Conservation (phyloP, 1,140 invertebrate species). For the Tetragnatha versicolor region DNA sequence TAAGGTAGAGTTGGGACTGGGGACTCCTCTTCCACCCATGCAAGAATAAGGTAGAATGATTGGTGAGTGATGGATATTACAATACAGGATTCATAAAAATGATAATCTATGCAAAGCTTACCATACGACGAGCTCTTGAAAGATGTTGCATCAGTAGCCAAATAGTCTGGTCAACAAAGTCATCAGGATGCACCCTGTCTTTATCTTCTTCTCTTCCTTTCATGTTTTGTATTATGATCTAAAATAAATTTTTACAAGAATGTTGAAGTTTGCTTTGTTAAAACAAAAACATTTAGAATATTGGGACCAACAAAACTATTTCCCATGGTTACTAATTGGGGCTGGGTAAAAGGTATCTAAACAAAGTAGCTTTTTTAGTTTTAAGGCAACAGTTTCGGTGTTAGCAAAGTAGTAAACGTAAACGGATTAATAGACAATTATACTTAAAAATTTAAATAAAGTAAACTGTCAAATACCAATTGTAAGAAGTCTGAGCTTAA, state of each 20-base stretch:
- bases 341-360: neutral
- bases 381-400: neutral
- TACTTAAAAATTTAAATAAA: no score
- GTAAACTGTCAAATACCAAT: no score
- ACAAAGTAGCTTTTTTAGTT: neutral
- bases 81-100: neutral
- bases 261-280: neutral
- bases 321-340: neutral
- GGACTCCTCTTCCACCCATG: no score
- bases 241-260: conserved; percentile 16
- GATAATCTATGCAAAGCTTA: neutral
- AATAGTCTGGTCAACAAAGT: conserved; percentile 69
- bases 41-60: no score
- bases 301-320: neutral
- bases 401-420: neutral
- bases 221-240: conserved; percentile 65
- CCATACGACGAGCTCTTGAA: conserved; percentile 60
- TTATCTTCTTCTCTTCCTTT: conserved; percentile 66
- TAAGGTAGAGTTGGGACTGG: neutral
- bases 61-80: neutral
- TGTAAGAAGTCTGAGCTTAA: no score
- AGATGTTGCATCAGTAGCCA: conserved; percentile 70
- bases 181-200: conserved; percentile 63
- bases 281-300: neutral
- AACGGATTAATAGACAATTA: no score